Conservation (phyloP, 2,113 vertebrate species). For the Mungos mungo region DNA sequence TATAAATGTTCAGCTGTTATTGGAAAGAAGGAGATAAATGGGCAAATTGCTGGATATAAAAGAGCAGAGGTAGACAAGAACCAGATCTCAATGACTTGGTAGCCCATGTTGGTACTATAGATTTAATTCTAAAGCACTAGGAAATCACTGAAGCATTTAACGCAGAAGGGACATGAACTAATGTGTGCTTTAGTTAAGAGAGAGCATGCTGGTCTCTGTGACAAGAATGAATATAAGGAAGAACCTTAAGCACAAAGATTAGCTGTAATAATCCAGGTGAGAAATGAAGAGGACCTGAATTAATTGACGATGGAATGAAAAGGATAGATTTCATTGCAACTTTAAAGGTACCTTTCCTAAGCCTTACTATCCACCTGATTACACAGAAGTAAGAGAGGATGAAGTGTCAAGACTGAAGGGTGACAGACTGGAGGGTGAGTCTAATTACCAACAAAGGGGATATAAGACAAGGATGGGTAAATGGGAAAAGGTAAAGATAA, state of each 20-base stretch:
- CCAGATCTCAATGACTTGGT: neutral
- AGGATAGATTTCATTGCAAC: neutral
- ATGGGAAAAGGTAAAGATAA: neutral
- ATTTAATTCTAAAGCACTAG: slow-evolving; percentile 28
- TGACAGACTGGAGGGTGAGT: neutral
- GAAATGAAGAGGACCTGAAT: neutral
- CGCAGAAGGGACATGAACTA: neutral
- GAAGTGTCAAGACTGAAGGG: neutral
- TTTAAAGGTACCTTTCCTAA: neutral
- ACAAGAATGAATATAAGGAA: neutral
- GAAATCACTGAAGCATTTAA: neutral
- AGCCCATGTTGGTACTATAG: neutral
- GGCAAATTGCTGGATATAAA: neutral
- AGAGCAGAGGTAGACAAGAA: neutral
- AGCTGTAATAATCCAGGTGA: neutral
- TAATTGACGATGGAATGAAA: neutral
- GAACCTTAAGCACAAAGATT: neutral
- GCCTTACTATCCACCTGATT: neutral
- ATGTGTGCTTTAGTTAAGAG: neutral
- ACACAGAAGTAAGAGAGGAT: neutral
- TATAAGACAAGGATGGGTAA: neutral
- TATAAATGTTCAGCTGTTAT: neutral
- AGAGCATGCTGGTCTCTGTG: neutral
- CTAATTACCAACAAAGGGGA: neutral
- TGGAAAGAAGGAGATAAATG: neutral